These are phyloP conservation scores for Scaptomyza caliginosa DNA, from an alignment of 2,888 invertebrate genomes.

Conservation along the genomic window DNA sequence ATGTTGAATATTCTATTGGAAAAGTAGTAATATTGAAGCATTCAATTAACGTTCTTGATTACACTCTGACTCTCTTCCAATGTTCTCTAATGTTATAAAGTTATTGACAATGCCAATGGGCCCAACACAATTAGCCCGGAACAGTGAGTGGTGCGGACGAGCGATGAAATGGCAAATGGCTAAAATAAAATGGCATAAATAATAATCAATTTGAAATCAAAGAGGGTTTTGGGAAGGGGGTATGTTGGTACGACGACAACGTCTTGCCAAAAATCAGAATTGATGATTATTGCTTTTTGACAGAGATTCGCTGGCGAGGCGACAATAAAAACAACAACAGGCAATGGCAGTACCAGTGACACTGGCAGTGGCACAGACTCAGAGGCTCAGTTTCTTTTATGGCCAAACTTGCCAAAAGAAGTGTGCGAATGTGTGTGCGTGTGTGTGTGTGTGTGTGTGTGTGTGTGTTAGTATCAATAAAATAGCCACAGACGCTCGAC, in stretches of 20 bases:
- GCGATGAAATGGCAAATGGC: constrained; percentile 48
- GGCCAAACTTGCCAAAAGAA: constrained; percentile 30
- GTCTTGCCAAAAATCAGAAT: constrained; percentile 82
- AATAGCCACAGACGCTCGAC: constrained; percentile 66
- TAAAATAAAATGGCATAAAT: constrained; percentile 74
- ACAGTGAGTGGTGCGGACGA: background rate
- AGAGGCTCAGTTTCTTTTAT: constrained; percentile 52
- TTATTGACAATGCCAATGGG: constrained; percentile 11
- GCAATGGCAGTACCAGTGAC: constrained; percentile 2
- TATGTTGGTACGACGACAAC: too few relatives aligned
- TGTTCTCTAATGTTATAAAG: background rate
- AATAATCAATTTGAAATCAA: constrained; percentile 82
- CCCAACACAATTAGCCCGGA: constrained; percentile 51
- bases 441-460: constrained; percentile 23
- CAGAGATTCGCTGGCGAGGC: constrained; percentile 73
- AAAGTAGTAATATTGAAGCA: background rate
- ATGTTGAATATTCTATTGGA: too few relatives aligned
- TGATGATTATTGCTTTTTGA: constrained; percentile 84
- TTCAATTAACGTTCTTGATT: background rate
- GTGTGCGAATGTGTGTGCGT: constrained; percentile 15
- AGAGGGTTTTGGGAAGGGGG: too few relatives aligned
- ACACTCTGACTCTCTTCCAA: background rate
- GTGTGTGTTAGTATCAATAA: constrained; percentile 73
- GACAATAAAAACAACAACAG: constrained; percentile 66
- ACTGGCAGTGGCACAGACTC: constrained; percentile 14